Evolutionary conservation across 1,140 invertebrate genomes (phyloP).

Genomic region (Sminthurides bifidus): DNA sequence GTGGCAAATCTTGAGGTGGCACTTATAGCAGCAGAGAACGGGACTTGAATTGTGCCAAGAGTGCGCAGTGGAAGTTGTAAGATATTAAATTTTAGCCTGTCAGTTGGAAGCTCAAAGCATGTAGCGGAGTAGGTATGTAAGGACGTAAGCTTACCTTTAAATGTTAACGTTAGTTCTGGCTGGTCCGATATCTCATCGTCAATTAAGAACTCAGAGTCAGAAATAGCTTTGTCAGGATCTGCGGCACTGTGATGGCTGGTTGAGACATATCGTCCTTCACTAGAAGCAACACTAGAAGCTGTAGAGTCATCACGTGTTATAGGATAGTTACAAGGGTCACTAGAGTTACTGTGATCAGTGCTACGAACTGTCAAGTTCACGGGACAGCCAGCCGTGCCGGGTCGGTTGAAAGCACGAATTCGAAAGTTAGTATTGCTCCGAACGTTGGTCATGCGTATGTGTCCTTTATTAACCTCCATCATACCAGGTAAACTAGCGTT

Average conservation of each 20-base stretch:
- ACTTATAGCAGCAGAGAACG: too few relatives aligned
- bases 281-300: slow-evolving; percentile 7
- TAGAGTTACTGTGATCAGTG: not conserved
- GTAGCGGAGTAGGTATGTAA: not conserved
- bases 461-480: not conserved
- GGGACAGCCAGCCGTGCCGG: not conserved
- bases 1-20: too few relatives aligned
- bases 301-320: slow-evolving; percentile 10
- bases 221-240: slow-evolving; percentile 36
- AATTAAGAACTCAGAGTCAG: slow-evolving; percentile 59
- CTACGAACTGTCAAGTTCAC: not conserved
- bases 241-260: not conserved
- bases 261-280: slow-evolving; percentile 1
- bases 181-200: slow-evolving; percentile 86
- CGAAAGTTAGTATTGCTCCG: not conserved
- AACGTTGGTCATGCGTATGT: not conserved
- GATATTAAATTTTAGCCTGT: too few relatives aligned
- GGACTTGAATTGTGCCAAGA: too few relatives aligned
- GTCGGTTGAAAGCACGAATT: not conserved
- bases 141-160: slow-evolving; percentile 25
- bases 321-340: slow-evolving; percentile 7
- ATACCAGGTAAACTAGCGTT: not conserved
- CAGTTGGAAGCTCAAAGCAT: not conserved
- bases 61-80: too few relatives aligned
- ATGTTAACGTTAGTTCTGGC: slow-evolving; percentile 58